phyloP scores from a whole-genome alignment of 2,888 invertebrate genomes.

The Polydrusus tereticollis region DNA sequence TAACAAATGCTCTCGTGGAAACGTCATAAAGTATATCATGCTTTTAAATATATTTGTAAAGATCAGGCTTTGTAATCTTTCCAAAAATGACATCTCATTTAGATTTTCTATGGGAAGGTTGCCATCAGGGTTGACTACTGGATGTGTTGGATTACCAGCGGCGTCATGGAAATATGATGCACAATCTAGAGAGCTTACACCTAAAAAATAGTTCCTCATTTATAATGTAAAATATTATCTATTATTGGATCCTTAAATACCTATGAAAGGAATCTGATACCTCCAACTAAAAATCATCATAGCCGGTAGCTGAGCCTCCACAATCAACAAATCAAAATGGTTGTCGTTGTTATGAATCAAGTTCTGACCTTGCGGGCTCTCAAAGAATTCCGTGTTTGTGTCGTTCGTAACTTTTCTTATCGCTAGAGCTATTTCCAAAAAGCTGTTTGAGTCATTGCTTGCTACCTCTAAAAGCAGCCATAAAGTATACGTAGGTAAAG shows the following conservation, averaged over 20 bases:
- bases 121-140: conserved; percentile 60
- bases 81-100: conserved; percentile 55
- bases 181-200: conserved; percentile 60
- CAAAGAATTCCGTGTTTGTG: conserved; percentile 49
- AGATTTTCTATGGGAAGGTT: conserved; percentile 54
- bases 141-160: conserved; percentile 61
- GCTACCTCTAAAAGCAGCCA: conserved; percentile 38
- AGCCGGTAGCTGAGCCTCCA: conserved; percentile 58
- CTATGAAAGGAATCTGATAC: conserved; percentile 62
- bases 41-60: conserved; percentile 21
- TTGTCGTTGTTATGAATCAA: conserved; percentile 58
- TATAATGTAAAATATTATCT: not conserved
- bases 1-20: conserved; percentile 22
- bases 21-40: not conserved
- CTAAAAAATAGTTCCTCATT: conserved; percentile 48
- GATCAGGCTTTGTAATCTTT: conserved; percentile 56
- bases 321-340: conserved; percentile 61
- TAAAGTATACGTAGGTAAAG: no score
- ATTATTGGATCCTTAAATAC: no score
- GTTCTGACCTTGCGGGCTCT: conserved; percentile 57
- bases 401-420: conserved; percentile 48
- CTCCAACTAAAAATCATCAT: conserved; percentile 59
- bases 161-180: conserved; percentile 56
- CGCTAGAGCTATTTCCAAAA: conserved; percentile 41
- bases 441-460: conserved; percentile 48